Evolutionary conservation across 2,113 vertebrate species (phyloP).

Genomic region (Mugil cephalus): DNA sequence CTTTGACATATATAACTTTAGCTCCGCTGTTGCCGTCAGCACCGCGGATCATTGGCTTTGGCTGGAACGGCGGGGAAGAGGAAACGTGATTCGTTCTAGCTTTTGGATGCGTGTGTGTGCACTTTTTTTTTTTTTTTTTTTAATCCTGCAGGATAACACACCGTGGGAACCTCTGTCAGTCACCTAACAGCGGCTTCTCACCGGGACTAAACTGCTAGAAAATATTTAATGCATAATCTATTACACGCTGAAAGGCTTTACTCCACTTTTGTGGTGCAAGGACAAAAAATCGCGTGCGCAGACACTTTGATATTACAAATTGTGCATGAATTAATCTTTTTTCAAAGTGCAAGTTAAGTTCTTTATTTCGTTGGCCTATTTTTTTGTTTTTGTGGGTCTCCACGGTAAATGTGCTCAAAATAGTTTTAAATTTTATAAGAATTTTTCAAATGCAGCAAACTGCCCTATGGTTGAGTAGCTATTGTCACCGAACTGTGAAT

Average conservation of each 20-base stretch:
- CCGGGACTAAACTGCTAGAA: conserved; percentile 39
- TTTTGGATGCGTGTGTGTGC: conserved; percentile 50
- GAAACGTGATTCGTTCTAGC: conserved; percentile 92
- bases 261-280: conserved; percentile 23
- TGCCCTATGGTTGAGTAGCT: too few species aligned
- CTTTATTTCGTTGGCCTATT: too few species aligned
- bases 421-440: too few species aligned
- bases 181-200: conserved; percentile 79
- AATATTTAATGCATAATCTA: conserved; percentile 31
- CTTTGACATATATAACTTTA: conserved; percentile 79
- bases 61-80: conserved; percentile 64
- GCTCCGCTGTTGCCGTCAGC: conserved; percentile 61
- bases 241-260: conserved; percentile 27
- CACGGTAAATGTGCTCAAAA: too few species aligned
- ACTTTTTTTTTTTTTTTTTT: conserved; percentile 28
- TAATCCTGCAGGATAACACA: conserved; percentile 88
- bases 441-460: too few species aligned
- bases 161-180: conserved; percentile 87
- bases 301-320: too few species aligned
- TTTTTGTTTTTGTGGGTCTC: too few species aligned
- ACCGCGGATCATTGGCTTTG: conserved; percentile 68
- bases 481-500: too few species aligned
- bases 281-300: too few species aligned
- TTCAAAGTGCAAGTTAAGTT: too few species aligned
- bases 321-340: not conserved